Conservation (phyloP, 2,797 vertebrate genomes). For the Sarcoramphus papa region DNA sequence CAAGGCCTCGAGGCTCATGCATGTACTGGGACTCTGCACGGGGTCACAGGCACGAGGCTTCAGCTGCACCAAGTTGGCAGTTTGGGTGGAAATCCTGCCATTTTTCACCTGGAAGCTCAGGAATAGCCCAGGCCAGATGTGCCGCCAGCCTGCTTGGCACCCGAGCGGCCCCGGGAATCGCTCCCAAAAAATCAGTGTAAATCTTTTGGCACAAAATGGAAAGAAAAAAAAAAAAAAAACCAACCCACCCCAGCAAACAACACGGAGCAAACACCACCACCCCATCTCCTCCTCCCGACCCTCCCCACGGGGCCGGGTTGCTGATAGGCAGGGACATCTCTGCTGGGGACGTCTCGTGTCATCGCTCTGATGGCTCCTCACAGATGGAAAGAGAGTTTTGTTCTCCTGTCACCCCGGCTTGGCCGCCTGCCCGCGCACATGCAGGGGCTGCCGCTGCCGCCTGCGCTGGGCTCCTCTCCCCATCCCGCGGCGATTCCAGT, state of each 20-base stretch:
- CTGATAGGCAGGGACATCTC: conserved; percentile 60
- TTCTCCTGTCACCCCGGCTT: neutral
- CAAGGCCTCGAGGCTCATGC: fast-evolving
- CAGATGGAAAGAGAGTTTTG: conserved; percentile 57
- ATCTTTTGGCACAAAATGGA: neutral
- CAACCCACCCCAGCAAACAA: neutral
- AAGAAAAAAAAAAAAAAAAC: neutral
- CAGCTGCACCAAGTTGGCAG: neutral
- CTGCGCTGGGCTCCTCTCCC: neutral
- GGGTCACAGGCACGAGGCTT: neutral
- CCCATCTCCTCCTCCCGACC: neutral
- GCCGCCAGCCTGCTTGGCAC: neutral
- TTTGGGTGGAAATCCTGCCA: neutral
- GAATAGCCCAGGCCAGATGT: neutral
- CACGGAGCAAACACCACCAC: neutral
- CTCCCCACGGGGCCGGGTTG: neutral
- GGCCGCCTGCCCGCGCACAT: conserved; percentile 27
- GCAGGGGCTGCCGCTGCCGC: neutral
- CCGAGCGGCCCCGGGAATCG: fast-evolving
- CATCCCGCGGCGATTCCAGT: fast-evolving
- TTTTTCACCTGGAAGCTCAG: neutral
- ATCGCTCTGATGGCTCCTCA: conserved; percentile 23
- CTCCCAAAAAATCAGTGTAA: neutral
- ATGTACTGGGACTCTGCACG: fast-evolving
- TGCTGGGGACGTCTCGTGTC: conserved; percentile 44